Evolutionary conservation across 1,140 invertebrate species (phyloP).

Genomic region (Microplitis mediator): DNA sequence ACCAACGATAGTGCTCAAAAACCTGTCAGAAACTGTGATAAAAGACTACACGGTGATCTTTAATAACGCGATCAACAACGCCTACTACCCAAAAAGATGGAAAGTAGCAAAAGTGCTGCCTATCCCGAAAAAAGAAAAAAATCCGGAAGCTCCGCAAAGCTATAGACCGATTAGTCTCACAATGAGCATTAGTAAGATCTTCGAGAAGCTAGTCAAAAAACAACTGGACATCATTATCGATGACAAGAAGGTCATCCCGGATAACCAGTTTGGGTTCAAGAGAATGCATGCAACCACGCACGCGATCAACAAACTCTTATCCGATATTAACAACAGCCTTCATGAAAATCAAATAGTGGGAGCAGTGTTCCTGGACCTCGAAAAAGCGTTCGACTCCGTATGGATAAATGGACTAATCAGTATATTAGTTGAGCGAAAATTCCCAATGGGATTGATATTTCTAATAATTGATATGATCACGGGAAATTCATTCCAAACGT

Average conservation of each 20-base stretch:
- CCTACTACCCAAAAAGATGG: neutral
- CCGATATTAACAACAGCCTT: neutral
- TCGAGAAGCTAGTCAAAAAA: neutral
- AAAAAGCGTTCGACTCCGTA: constrained; percentile 24
- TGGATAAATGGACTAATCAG: constrained; percentile 28
- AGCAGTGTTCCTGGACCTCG: constrained; percentile 4
- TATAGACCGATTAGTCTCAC: constrained; percentile 13
- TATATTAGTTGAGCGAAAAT: constrained; percentile 8
- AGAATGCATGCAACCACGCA: neutral
- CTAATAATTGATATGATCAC: neutral
- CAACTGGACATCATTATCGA: too few relatives aligned
- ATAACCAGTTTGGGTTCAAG: too few relatives aligned
- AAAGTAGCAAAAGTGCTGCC: neutral
- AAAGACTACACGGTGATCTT: neutral
- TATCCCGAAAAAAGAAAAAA: neutral
- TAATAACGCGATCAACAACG: neutral
- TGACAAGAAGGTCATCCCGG: too few relatives aligned
- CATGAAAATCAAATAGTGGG: neutral
- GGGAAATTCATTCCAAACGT: neutral
- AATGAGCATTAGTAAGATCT: constrained; percentile 7
- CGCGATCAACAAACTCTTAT: constrained; percentile 20
- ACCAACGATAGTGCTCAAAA: neutral
- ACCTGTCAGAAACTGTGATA: neutral
- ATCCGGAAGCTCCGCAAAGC: neutral
- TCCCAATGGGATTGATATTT: neutral